A percentile compares a stretch with the other conserved stretches of the same genome.
phyloP scores from a whole-genome alignment of 2,113 vertebrate species.

The Oncorhynchus mykiss region DNA sequence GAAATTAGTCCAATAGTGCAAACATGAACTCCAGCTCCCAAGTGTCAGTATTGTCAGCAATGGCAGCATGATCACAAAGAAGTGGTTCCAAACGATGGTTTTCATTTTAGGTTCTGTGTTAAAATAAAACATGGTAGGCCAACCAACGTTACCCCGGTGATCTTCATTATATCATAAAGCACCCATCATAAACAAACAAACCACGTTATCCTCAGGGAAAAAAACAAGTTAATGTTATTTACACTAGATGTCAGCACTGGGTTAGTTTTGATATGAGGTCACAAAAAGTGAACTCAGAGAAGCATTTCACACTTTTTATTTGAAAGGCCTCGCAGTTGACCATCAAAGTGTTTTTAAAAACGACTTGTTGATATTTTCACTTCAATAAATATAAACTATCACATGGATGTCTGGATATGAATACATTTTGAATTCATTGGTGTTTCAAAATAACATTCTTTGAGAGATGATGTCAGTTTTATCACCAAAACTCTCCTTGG shows the following conservation, averaged over 20 bases:
- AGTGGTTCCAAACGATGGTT: constrained; percentile 78
- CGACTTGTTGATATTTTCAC: no score
- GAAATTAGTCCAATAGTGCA: constrained; percentile 85
- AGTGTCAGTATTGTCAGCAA: constrained; percentile 96
- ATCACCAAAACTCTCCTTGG: constrained; percentile 49
- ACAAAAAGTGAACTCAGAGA: not conserved
- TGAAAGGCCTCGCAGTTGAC: no score
- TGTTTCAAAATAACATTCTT: no score
- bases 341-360: no score
- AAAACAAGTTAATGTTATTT: not conserved
- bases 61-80: constrained; percentile 86
- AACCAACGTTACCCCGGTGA: no score
- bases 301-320: no score
- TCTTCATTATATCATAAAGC: no score
- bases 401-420: no score
- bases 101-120: not conserved
- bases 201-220: not conserved
- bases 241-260: constrained; percentile 21
- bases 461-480: no score
- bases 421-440: no score
- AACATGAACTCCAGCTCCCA: constrained; percentile 79
- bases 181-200: not conserved
- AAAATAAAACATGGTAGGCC: no score
- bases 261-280: not conserved
- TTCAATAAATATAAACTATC: no score